Conservation (phyloP, 2,888 invertebrate species). For the Drosophila atripex region DNA sequence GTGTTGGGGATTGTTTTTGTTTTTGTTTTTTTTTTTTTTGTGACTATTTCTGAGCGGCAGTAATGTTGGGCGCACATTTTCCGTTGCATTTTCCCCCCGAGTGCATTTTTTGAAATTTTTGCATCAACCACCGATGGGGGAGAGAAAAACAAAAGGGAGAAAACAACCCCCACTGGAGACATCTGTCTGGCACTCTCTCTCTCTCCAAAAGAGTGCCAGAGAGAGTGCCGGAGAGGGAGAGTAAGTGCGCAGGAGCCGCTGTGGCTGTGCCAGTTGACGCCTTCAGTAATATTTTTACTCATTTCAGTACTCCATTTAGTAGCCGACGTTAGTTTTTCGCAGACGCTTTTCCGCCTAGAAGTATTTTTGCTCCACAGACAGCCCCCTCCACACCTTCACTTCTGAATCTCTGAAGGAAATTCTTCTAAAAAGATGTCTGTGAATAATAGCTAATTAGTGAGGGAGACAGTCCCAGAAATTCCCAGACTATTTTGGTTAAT, state of each 20-base stretch:
- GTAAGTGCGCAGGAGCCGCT: constrained; percentile 39
- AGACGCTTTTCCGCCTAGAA: constrained; percentile 75
- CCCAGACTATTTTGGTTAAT: constrained; percentile 4
- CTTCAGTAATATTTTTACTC: constrained; percentile 62
- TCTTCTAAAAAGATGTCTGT: constrained; percentile 2
- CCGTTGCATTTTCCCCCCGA: constrained; percentile 28
- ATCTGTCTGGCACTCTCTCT: constrained; percentile 47
- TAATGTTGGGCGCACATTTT: constrained; percentile 7
- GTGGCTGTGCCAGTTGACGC: constrained; percentile 65
- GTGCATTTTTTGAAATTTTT: constrained; percentile 22
- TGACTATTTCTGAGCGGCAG: constrained; percentile 13
- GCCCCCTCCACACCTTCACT: too few relatives aligned
- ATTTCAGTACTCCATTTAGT: constrained; percentile 55
- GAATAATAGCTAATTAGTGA: constrained; percentile 10
- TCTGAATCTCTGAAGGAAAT: too few relatives aligned
- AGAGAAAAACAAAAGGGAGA: constrained; percentile 23
- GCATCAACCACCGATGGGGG: constrained; percentile 23
- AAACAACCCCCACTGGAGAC: constrained; percentile 65
- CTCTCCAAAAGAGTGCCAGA: constrained; percentile 2
- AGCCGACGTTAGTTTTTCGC: constrained; percentile 76
- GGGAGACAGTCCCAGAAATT: neutral
- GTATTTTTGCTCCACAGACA: constrained; percentile 46
- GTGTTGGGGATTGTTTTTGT: constrained; percentile 5
- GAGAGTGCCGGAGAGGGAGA: constrained; percentile 8
- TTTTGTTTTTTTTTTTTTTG: neutral